Base-by-base conservation (phyloP, 2,113 vertebrate species). In the Oophaga pumilio region DNA sequence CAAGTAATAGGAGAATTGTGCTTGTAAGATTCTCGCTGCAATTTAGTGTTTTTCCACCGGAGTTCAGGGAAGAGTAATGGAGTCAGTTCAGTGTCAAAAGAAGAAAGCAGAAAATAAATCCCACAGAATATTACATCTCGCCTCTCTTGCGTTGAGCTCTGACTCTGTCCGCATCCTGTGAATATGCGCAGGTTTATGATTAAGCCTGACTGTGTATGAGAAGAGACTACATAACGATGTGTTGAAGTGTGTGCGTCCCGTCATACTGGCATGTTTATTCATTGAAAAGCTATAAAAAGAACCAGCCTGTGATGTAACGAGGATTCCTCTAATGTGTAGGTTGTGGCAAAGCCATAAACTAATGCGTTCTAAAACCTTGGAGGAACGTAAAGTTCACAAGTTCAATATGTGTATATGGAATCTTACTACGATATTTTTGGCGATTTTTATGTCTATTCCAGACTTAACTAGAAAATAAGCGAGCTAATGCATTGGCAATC, bases 241-340 rank as follows among this genome's bases (percentile, higher is more conserved):
- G 28, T 64, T 66, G 60, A 43, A 66, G 79, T 60, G 77, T 60
- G 9, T 82, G 80, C n/a, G 68, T 52, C 43, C 52, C 28, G 15
- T 81, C 80, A 68, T 68, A 49, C 80, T 68, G 60, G 43, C 60
- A 50, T 82, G 80, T 82, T 82, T 82, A 68, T 82, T 68, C 60
- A 52, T 66, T 24, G 79, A 24, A 66, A 66, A 52, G 26, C 60
- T 60, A 82, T 82, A 82, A 68, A 82, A 68, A 66, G 80, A 66
- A 66, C n/a, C 43, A 6, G 26, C 43, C 43, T 52, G 12, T 52
- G 11, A 57, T 22, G 43, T 52, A 82, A 82, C 49, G 7, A 68
- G 17, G 33, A 49, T 15, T 49, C 13, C 57, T 22, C 18, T 62
- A 13, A 56, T 50, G 17, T 82, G 22, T 8, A 82, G 20, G 28